Conservation (phyloP, 2,113 vertebrate species). For the Mionectes macconnelli region DNA sequence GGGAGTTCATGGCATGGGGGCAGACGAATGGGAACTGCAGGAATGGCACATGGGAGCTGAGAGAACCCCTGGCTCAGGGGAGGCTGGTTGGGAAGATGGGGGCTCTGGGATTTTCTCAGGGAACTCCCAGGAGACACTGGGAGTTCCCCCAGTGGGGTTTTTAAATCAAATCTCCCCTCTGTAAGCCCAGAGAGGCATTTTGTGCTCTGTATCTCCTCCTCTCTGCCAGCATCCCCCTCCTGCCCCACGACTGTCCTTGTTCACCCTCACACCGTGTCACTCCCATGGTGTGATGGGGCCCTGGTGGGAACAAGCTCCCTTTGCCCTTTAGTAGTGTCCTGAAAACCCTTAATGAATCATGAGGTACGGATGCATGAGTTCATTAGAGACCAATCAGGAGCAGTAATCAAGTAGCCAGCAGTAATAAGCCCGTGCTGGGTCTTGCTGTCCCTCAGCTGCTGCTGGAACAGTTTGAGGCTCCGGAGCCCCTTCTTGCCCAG, state of each 20-base stretch:
- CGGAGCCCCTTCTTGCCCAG: background rate
- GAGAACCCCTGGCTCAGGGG: fast-evolving
- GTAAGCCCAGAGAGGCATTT: background rate
- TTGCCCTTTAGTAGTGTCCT: background rate
- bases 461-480: background rate
- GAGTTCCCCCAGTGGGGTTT: too few species aligned
- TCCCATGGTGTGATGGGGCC: background rate
- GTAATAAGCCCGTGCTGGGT: background rate
- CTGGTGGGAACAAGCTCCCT: background rate
- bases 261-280: background rate
- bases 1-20: background rate
- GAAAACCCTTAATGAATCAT: background rate
- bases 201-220: background rate
- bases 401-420: background rate
- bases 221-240: background rate
- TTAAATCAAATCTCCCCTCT: background rate
- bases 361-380: background rate
- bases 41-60: background rate
- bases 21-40: background rate
- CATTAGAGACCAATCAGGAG: background rate
- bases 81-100: fast-evolving
- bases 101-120: background rate
- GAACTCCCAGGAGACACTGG: background rate
- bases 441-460: background rate
- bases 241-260: fast-evolving